Base-by-base conservation (phyloP, 2,888 invertebrate genomes). In the Chironomus tentans region DNA sequence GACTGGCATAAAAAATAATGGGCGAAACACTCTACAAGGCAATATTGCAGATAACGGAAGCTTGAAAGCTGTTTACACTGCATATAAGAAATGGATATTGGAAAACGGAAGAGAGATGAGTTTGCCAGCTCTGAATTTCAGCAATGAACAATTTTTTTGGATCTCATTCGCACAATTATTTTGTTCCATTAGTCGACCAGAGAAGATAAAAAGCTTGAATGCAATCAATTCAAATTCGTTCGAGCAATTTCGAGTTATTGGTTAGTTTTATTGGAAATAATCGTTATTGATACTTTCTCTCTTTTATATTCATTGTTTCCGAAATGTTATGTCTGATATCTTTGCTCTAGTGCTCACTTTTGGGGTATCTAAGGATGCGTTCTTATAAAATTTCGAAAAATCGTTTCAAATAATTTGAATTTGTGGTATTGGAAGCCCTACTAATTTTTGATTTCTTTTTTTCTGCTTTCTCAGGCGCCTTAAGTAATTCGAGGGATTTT, bases 21-120 rank as follows among this genome's bases (percentile, higher is more conserved):
- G 38, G n/a, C 13, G 38, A 68, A 15, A 46, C n/a, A 68, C 46
- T 68, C 21, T 68, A 7, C n/a, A 68, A 38, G 68, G 46, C 28
- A 68, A 68, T 38, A n/a, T 38, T 38, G 68, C 68, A 68, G 46
- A 68, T 46, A 68, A 38, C 68, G 68, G 68, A 68, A 68, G 68
- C 15, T 46, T 68, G 18, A 68, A 46, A 68, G 68, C 46, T 68
- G 68, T 68, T 68, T 68, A 68, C 18, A 18, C 68, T 38, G 13
- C 38, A 10, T 68, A 68, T 68, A 68, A 46, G 21, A 13, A 28
- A 68, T 68, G 68, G 46, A 15, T 68, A 10, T 24, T 13, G 13
- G 38, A 68, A 15, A 68, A 68, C 38, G 68, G 68, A 68, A 68
- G 7, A 15, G 68, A 68, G n/a, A 15, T 15, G n/a, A 10, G 38